phyloP scores from a whole-genome alignment of 2,113 vertebrate genomes.

The Periophthalmodon schlosseri region DNA sequence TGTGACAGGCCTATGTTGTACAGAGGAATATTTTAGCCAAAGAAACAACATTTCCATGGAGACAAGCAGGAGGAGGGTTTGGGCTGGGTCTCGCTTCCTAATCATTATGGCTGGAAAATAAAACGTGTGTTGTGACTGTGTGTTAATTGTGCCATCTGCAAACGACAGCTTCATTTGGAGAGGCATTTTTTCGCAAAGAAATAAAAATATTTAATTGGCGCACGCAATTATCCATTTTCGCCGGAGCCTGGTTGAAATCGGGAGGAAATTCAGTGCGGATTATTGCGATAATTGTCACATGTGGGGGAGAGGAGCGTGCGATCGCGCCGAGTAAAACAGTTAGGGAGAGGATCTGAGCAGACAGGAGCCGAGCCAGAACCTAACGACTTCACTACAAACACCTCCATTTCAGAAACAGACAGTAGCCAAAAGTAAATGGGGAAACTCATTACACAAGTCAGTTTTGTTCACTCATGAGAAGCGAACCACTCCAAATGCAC shows the following conservation, averaged over 20 bases:
- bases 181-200: not conserved
- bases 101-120: not conserved
- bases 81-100: not conserved
- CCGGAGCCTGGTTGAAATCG: not conserved
- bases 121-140: not conserved
- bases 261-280: constrained; percentile 1
- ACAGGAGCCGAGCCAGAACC: constrained; percentile 17
- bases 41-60: not conserved
- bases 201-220: constrained; percentile 1
- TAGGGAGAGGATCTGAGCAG: constrained; percentile 16
- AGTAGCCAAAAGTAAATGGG: constrained; percentile 47
- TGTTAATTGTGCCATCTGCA: not conserved
- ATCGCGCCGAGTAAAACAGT: constrained; percentile 18
- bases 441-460: constrained; percentile 67
- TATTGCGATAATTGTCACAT: constrained; percentile 10
- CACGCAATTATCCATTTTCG: constrained; percentile 1
- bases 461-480: constrained; percentile 60
- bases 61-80: too few relatives aligned
- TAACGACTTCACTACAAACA: constrained; percentile 61
- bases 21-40: too few relatives aligned
- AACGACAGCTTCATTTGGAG: not conserved
- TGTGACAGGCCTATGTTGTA: too few relatives aligned
- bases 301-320: not conserved
- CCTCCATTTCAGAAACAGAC: constrained; percentile 45
- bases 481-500: constrained; percentile 32